phyloP scores from a whole-genome alignment of 2,888 invertebrate genomes.

The Bruchidius siliquastri region DNA sequence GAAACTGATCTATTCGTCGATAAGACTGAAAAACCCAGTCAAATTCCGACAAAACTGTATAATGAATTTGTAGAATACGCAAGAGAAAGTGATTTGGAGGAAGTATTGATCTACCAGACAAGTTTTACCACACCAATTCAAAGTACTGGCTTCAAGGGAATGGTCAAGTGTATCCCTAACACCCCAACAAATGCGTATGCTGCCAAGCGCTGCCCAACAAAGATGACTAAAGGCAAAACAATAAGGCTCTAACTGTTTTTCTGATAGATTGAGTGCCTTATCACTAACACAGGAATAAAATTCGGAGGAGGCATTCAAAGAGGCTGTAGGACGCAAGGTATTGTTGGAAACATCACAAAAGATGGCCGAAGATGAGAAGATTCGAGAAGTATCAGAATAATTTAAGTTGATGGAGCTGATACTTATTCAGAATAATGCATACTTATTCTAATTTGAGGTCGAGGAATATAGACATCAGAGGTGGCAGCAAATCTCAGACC shows the following conservation, averaged over 20 bases:
- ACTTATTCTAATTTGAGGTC: no score
- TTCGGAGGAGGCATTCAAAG: no score
- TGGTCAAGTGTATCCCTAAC: constrained; percentile 43
- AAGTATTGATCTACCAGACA: constrained; percentile 57
- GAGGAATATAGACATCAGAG: no score
- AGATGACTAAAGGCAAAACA: not conserved
- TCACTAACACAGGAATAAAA: no score
- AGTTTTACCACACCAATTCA: constrained; percentile 32
- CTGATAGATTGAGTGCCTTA: not conserved
- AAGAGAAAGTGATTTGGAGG: constrained; percentile 68
- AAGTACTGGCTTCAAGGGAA: constrained; percentile 36
- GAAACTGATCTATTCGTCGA: constrained; percentile 77
- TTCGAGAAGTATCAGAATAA: no score
- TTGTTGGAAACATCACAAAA: no score
- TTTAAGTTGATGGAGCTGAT: no score
- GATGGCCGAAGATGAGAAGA: no score
- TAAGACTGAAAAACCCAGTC: constrained; percentile 61
- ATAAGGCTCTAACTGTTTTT: not conserved
- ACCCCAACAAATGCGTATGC: constrained; percentile 17
- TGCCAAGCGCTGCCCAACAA: not conserved
- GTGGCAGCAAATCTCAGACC: no score
- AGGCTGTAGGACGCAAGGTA: no score
- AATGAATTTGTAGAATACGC: constrained; percentile 59
- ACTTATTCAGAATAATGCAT: no score
- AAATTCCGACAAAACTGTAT: constrained; percentile 54